These are phyloP conservation scores for Aphelinus certus DNA, from an alignment of 1,140 invertebrate genomes.

Conservation along the genomic window DNA sequence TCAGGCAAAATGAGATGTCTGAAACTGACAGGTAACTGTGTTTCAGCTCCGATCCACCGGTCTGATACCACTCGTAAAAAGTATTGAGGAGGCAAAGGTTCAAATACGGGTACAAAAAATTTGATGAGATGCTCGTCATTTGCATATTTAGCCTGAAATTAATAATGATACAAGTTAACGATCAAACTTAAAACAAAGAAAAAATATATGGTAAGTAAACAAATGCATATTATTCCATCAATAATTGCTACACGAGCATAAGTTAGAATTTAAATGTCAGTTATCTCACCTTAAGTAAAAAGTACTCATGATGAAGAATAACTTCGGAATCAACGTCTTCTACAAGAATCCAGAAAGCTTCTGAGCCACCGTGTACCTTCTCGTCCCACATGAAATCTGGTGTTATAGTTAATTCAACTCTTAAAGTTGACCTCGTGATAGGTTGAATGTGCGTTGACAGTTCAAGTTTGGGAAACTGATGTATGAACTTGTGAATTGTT, in stretches of 20 bases:
- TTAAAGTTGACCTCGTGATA: slow-evolving; percentile 92
- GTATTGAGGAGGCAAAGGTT: slow-evolving; percentile 97
- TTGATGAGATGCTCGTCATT: slow-evolving; percentile 96
- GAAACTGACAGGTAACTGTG: slow-evolving; percentile 96
- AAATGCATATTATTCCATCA: no score
- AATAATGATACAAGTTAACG: not conserved
- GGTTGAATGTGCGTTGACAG: slow-evolving; percentile 97
- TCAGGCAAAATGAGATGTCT: slow-evolving; percentile 97
- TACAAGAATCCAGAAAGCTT: slow-evolving; percentile 99
- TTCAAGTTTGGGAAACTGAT: slow-evolving; percentile 96
- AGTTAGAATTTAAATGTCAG: no score
- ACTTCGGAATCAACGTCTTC: slow-evolving; percentile 98
- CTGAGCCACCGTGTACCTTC: slow-evolving; percentile 93
- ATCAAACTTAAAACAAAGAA: no score
- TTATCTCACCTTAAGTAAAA: slow-evolving; percentile 81
- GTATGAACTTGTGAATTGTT: slow-evolving; percentile 97
- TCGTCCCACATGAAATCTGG: slow-evolving; percentile 99
- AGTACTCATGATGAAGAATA: slow-evolving; percentile 97
- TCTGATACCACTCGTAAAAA: slow-evolving; percentile 87
- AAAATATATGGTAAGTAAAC: no score
- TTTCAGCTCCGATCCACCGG: slow-evolving; percentile 92
- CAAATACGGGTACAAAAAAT: slow-evolving; percentile 98
- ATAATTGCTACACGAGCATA: no score
- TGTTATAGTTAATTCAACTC: slow-evolving; percentile 97
- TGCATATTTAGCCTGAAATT: slow-evolving; percentile 79